Percentiles rank a stretch among this genome's conserved stretches.
Evolutionary conservation across 1,140 invertebrate species (phyloP).

Genomic region (Drosophila pachea): DNA sequence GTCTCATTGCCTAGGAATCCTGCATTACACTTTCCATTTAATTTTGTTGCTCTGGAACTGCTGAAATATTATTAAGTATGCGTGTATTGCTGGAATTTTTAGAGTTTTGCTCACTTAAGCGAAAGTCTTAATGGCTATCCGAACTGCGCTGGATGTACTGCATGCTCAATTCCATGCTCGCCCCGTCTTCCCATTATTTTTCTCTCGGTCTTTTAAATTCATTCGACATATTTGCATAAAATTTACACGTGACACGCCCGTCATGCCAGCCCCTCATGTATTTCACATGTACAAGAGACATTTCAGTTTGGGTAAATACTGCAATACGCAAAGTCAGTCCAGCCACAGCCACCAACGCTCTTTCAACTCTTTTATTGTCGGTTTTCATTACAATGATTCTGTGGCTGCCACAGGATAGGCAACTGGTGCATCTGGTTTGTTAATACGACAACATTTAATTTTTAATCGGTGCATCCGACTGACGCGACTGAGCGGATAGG

Average conservation of each 20-base stretch:
- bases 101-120: constrained; percentile 43
- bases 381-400: constrained; percentile 31
- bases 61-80: constrained; percentile 5
- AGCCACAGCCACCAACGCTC: not conserved
- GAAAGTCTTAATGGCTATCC: constrained; percentile 18
- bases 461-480: constrained; percentile 71
- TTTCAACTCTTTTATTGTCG: not conserved
- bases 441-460: constrained; percentile 75
- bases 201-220: constrained; percentile 44
- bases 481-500: not conserved
- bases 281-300: constrained; percentile 72
- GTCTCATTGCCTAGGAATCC: too few species aligned
- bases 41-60: constrained; percentile 21
- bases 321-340: constrained; percentile 12
- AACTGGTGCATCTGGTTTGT: constrained; percentile 61
- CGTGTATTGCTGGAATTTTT: constrained; percentile 44
- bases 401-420: constrained; percentile 20
- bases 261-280: constrained; percentile 49
- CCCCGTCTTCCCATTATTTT: not conserved
- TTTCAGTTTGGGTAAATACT: constrained; percentile 40
- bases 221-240: constrained; percentile 73
- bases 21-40: constrained; percentile 31
- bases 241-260: constrained; percentile 67
- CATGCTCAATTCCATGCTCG: not conserved
- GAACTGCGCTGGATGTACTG: not conserved